A percentile compares a stretch with the other conserved stretches of the same genome.
Conservation (phyloP, 2,113 vertebrate species). For the Xenus cinereus region DNA sequence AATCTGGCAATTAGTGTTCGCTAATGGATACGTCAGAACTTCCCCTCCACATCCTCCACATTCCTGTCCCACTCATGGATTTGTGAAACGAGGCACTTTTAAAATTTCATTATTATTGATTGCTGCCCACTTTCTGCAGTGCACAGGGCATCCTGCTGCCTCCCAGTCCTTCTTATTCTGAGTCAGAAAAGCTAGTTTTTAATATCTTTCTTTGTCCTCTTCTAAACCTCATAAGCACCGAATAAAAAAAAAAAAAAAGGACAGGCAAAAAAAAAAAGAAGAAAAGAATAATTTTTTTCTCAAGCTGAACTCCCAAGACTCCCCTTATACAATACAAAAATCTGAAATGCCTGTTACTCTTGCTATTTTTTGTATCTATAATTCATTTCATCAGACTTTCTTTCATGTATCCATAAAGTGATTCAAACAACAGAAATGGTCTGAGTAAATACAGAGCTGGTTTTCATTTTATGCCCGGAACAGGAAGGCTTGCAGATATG, state of each 20-base stretch:
- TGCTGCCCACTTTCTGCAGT: background rate
- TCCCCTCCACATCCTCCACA: background rate
- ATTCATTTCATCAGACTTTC: conserved; percentile 48
- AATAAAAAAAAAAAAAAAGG: background rate
- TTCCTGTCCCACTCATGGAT: background rate
- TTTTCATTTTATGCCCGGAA: conserved; percentile 25
- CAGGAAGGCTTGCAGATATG: background rate
- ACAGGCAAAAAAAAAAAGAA: background rate
- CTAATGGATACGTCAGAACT: background rate
- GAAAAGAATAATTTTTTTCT: background rate
- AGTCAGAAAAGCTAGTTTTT: background rate
- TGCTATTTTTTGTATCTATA: background rate
- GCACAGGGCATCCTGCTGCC: background rate
- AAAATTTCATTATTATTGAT: background rate
- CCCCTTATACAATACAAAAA: background rate
- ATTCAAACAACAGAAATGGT: conserved; percentile 27
- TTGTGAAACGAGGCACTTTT: background rate
- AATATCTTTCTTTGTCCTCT: background rate
- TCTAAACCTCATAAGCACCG: background rate
- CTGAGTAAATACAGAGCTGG: background rate
- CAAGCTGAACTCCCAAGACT: background rate
- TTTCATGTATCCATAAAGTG: conserved; percentile 14
- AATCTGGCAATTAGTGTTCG: background rate
- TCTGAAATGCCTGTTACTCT: background rate
- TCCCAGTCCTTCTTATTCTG: background rate